A percentile compares a stretch with the other conserved stretches of the same genome.
Conservation (phyloP, 2,888 invertebrate genomes). For the Augochlorella aurata region DNA sequence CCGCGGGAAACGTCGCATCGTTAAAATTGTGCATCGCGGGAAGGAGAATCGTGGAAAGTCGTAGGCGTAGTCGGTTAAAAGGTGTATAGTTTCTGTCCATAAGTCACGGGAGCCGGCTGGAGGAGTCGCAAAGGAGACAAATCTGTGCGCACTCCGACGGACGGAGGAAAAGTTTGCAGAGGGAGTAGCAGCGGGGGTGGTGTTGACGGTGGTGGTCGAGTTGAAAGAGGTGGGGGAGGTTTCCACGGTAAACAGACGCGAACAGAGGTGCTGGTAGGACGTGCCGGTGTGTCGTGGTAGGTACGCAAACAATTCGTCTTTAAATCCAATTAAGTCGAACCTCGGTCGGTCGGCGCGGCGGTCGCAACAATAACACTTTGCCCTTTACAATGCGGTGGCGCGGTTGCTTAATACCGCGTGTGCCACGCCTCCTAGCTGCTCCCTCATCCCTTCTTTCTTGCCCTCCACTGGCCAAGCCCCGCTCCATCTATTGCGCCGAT, state of each 20-base stretch:
- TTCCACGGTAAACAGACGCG: slow-evolving; percentile 5
- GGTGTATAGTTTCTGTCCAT: neutral
- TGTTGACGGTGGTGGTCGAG: neutral
- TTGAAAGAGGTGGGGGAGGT: neutral
- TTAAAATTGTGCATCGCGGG: no score
- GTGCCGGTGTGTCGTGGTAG: slow-evolving; percentile 50
- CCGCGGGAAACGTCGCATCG: no score
- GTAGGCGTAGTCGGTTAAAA: no score
- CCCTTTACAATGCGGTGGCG: slow-evolving; percentile 73
- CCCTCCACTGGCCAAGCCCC: slow-evolving; percentile 45
- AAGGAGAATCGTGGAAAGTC: no score
- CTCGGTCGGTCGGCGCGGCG: slow-evolving; percentile 66
- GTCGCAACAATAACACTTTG: slow-evolving; percentile 77
- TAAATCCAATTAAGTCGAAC: slow-evolving; percentile 80
- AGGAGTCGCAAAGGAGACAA: neutral
- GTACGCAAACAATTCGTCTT: slow-evolving; percentile 76
- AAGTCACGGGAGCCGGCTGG: neutral
- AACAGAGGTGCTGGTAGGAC: slow-evolving; percentile 31
- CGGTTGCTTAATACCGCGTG: slow-evolving; percentile 75
- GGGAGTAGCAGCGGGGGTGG: neutral
- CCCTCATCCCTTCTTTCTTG: slow-evolving; percentile 52
- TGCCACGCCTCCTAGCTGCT: slow-evolving; percentile 76
- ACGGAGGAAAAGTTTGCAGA: neutral
- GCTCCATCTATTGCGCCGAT: slow-evolving; percentile 66
- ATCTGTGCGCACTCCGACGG: no score